A percentile compares a stretch with the other conserved stretches of the same genome.
phyloP scores from a whole-genome alignment of 2,888 invertebrate genomes.

The Hipparchia semele region DNA sequence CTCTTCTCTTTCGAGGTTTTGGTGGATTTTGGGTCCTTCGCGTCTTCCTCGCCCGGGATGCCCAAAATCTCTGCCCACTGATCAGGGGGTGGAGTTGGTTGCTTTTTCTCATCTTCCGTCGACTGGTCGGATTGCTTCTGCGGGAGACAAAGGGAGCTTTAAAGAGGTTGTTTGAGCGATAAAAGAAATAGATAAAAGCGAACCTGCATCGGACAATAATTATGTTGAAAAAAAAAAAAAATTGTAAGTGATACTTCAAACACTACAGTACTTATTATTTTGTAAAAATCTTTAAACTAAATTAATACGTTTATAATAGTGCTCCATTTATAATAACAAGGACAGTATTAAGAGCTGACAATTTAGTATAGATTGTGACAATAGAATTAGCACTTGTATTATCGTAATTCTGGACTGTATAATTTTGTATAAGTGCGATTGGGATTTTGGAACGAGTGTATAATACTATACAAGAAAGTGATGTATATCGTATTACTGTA shows the following conservation, averaged over 20 bases:
- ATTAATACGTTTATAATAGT: no score
- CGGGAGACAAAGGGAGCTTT: conserved; percentile 45
- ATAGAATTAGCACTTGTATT: not conserved
- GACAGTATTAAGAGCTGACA: no score
- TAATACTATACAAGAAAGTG: no score
- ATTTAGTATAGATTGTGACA: no score
- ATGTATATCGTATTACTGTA: no score
- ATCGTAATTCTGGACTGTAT: not conserved
- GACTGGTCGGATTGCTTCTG: conserved; percentile 49
- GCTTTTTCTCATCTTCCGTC: conserved; percentile 65
- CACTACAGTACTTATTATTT: no score
- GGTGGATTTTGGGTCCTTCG: conserved; percentile 43
- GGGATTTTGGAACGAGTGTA: no score
- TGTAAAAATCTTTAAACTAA: no score
- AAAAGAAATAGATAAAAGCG: conserved; percentile 34
- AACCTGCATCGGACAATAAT: conserved; percentile 69
- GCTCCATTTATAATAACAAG: no score
- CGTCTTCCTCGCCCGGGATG: conserved; percentile 63
- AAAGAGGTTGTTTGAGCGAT: not conserved
- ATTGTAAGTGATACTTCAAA: not conserved
- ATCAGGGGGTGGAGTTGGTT: conserved; percentile 76
- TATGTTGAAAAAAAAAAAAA: conserved; percentile 7
- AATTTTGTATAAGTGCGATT: not conserved
- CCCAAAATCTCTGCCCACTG: conserved; percentile 78
- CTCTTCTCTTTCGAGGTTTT: conserved; percentile 42